A percentile compares a stretch with the other conserved stretches of the same genome.
phyloP scores from a whole-genome alignment of 2,113 vertebrate genomes.

The Accipiter cooperii region DNA sequence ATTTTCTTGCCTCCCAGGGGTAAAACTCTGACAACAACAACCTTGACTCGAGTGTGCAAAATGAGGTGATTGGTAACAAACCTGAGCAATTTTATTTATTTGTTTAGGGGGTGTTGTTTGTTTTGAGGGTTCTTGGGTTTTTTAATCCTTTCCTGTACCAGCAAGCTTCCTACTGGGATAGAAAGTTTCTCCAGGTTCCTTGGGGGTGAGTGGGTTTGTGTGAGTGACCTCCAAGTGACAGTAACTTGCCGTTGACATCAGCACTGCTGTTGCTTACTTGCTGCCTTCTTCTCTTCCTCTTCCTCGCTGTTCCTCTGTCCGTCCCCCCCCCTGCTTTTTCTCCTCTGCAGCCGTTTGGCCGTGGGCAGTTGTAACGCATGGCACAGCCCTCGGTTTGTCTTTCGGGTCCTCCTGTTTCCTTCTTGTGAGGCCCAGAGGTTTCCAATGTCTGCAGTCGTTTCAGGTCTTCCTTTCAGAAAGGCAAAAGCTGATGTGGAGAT shows the following conservation, averaged over 20 bases:
- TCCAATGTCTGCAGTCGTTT: constrained; percentile 51
- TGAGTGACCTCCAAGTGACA: background rate
- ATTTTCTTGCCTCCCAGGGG: background rate
- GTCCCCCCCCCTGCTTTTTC: background rate
- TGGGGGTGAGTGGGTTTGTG: background rate
- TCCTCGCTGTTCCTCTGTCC: background rate
- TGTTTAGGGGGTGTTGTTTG: background rate
- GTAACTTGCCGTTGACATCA: background rate
- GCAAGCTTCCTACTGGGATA: constrained; percentile 54
- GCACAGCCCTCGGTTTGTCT: constrained; percentile 35
- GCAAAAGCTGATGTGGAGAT: constrained; percentile 66
- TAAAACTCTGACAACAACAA: background rate
- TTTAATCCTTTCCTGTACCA: constrained; percentile 65
- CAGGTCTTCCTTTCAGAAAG: constrained; percentile 68
- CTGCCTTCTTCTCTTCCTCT: background rate
- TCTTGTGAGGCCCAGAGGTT: constrained; percentile 53
- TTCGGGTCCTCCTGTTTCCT: constrained; percentile 62
- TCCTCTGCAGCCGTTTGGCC: background rate
- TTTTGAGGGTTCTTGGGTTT: constrained; percentile 17
- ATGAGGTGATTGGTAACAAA: constrained; percentile 20
- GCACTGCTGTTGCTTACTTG: background rate
- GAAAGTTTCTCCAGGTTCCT: constrained; percentile 48
- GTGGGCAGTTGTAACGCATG: background rate
- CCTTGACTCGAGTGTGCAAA: constrained; percentile 57
- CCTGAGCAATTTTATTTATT: constrained; percentile 18